Percentiles rank a stretch among this genome's conserved stretches.
Conservation (phyloP, 92 coral and sea anemone genomes). For the Micromussa lordhowensis region DNA sequence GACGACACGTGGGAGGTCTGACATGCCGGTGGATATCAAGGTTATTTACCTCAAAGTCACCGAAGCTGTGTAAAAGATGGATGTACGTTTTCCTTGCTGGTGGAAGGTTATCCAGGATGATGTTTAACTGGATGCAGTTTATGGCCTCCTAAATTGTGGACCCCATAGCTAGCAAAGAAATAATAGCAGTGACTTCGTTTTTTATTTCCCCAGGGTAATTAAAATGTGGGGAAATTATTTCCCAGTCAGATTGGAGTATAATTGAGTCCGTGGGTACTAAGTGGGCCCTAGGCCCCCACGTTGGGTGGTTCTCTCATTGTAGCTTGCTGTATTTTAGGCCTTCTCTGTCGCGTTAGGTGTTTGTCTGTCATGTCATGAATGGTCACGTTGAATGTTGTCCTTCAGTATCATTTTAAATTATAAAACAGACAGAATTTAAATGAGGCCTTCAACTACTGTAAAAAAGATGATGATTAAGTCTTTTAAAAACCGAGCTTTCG, state of each 20-base stretch:
- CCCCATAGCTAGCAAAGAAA: background rate
- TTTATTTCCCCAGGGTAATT: background rate
- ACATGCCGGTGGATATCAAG: background rate
- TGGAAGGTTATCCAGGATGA: background rate
- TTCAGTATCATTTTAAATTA: no score
- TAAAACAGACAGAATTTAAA: no score
- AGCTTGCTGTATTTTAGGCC: background rate
- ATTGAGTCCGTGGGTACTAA: background rate
- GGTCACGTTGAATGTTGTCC: no score
- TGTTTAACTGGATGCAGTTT: background rate
- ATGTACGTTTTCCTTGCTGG: background rate
- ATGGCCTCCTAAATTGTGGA: background rate
- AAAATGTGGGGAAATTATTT: background rate
- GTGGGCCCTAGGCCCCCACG: background rate
- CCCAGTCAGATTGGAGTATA: background rate
- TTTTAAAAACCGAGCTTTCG: no score
- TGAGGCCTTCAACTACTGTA: no score
- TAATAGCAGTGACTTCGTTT: no score
- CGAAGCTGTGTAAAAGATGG: background rate
- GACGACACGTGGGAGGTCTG: slow-evolving; percentile 39
- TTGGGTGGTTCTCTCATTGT: background rate
- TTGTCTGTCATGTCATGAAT: background rate
- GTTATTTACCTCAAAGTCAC: slow-evolving; percentile 12
- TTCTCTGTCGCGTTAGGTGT: background rate
- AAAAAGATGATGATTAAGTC: no score